These are phyloP conservation scores for Gymnocypris eckloni DNA, from an alignment of 2,797 vertebrate genomes.

Conservation along the genomic window DNA sequence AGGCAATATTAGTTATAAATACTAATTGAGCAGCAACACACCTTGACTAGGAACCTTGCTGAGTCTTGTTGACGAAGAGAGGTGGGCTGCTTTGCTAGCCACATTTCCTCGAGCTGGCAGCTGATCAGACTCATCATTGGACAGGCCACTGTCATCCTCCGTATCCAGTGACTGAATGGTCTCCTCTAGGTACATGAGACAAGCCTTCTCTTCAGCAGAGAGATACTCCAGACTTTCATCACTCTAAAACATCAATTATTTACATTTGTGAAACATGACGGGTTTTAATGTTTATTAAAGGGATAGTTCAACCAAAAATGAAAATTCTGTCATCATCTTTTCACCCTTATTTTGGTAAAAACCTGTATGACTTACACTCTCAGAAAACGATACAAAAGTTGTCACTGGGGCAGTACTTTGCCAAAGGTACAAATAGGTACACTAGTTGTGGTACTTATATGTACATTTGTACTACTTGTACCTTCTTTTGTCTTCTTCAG, in stretches of 20 bases:
- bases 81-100: constrained; percentile 68
- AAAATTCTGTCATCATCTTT: not conserved
- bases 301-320: not conserved
- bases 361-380: not conserved
- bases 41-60: constrained; percentile 70
- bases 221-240: constrained; percentile 87
- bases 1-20: not conserved
- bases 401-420: not conserved
- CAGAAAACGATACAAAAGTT: not conserved
- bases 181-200: constrained; percentile 92
- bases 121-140: constrained; percentile 77
- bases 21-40: not conserved
- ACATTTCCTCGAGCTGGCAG: constrained; percentile 65
- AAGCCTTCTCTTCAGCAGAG: constrained; percentile 92
- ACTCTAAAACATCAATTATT: constrained; percentile 75
- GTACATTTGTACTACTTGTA: not conserved
- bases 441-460: not conserved
- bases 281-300: not conserved
- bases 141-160: constrained; percentile 85
- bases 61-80: constrained; percentile 68
- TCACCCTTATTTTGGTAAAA: not conserved
- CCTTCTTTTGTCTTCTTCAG: not conserved
- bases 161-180: constrained; percentile 90
- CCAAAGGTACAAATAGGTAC: not conserved
- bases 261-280: not conserved